Evolutionary conservation across 2,888 invertebrate genomes (phyloP), one percentile per base, ranked within the genome.

Genomic region (Erebia palarica): DNA sequence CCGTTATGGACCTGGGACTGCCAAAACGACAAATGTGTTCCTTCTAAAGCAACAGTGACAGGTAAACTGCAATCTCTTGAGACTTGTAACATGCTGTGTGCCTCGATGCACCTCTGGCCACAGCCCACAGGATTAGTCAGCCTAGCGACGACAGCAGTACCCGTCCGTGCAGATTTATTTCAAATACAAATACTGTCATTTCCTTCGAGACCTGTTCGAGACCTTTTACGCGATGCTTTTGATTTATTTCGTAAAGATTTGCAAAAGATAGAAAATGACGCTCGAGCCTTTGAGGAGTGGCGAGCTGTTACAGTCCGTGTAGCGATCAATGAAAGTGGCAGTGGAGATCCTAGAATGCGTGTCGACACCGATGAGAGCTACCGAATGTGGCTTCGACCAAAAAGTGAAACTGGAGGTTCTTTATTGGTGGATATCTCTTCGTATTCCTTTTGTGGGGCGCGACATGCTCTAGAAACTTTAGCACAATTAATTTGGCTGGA

Each of bases 401-500:
- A 90, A 77, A 90, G 83, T 3, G 86, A 4, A 27, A 27, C 27
- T 27, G 27, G 82, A 0, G 84, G 84, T 53, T 82, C 89, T 27
- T 80, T 96, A 10, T 85, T 92, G 8, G 95, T 94, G 1, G 94
- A 94, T 74, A 95, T 97, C 55, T 87, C 83, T 14, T 96, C 96
- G 0, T 93, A 92, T 44, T 95, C 95, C 1, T 97, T 95, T 86
- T 96, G 96, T 81, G 97, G 97, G 0, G 96, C 96, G 0, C 94
- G 97, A 0, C 96, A 97, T 81, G 97, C 94, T 0, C 86, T 97
- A 14, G 96, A 96, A 82, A 96, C 97, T 0, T 84, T 97, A 21
- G 94, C 95, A n/a, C 97, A 97, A 81, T 87, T 97, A 74, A 94
- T 96, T 70, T 97, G 97, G 97, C 94, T 95, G 84, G 96, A 97